Percentiles rank a stretch among this genome's conserved stretches.
These are phyloP conservation scores for Eulimnadia texana DNA, from an alignment of 1,140 invertebrate species.

Conservation along the genomic window DNA sequence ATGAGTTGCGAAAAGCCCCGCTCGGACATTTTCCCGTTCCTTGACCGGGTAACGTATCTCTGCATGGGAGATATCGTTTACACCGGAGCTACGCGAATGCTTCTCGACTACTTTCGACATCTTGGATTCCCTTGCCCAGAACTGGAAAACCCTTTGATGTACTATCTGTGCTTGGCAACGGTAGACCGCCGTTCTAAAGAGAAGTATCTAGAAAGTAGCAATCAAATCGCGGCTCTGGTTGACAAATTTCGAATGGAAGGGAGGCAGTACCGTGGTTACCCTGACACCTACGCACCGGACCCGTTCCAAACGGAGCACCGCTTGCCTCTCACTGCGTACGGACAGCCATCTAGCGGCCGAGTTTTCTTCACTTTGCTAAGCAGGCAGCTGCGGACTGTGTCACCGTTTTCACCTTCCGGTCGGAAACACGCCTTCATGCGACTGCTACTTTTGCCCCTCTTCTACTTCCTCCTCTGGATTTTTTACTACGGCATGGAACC, in stretches of 20 bases:
- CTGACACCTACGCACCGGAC: slow-evolving; percentile 22
- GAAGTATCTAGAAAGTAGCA: slow-evolving; percentile 77
- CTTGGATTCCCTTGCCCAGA: slow-evolving; percentile 87
- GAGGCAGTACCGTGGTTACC: slow-evolving; percentile 44
- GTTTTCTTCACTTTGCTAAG: slow-evolving; percentile 55
- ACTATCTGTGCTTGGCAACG: slow-evolving; percentile 81
- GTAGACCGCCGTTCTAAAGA: slow-evolving; percentile 76
- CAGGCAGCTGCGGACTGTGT: slow-evolving; percentile 40
- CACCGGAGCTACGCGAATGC: slow-evolving; percentile 69
- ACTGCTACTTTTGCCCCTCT: slow-evolving; percentile 56
- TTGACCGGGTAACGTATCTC: slow-evolving; percentile 66
- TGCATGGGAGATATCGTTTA: slow-evolving; percentile 83
- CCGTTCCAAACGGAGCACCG: slow-evolving; percentile 30
- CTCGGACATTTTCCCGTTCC: slow-evolving; percentile 81
- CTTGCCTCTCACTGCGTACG: slow-evolving; percentile 49
- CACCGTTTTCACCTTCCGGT: slow-evolving; percentile 45
- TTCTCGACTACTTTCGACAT: slow-evolving; percentile 78
- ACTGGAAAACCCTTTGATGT: slow-evolving; percentile 83
- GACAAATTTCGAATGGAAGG: slow-evolving; percentile 81
- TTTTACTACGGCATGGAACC: slow-evolving; percentile 56
- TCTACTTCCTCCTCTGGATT: slow-evolving; percentile 59
- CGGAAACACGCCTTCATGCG: slow-evolving; percentile 54
- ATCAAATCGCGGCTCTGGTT: slow-evolving; percentile 77
- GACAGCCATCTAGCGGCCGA: slow-evolving; percentile 50
- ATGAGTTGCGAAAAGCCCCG: slow-evolving; percentile 83